Evolutionary conservation across 2,113 vertebrate genomes (phyloP).

Genomic region (Callospermophilus lateralis): DNA sequence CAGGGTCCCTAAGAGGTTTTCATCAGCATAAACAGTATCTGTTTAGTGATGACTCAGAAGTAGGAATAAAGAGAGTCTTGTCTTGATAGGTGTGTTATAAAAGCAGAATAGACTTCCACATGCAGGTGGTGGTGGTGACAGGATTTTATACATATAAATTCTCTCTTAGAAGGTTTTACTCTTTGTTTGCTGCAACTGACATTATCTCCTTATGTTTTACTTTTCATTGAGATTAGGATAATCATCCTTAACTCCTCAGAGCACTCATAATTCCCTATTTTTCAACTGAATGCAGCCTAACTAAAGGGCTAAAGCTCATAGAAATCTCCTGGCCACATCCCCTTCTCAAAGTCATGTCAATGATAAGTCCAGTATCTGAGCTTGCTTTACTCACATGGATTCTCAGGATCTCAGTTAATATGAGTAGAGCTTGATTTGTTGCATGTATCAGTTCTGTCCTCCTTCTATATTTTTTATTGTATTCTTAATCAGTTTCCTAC

Average conservation of each 20-base stretch:
- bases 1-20: conserved; percentile 7
- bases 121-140: background rate
- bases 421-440: background rate
- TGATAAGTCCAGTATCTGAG: background rate
- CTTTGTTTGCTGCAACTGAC: background rate
- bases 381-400: background rate
- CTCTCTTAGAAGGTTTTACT: background rate
- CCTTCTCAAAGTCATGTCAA: background rate
- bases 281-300: background rate
- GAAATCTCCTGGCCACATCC: background rate
- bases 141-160: background rate
- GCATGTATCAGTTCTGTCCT: background rate
- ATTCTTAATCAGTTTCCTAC: background rate
- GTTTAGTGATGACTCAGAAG: background rate
- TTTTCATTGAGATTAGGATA: background rate
- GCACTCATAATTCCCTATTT: background rate
- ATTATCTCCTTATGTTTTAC: background rate
- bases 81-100: background rate
- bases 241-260: background rate
- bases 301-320: background rate
- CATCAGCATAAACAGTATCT: conserved; percentile 28
- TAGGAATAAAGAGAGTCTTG: conserved; percentile 2
- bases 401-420: background rate
- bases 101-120: background rate
- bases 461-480: background rate